Percentiles rank a stretch among this genome's conserved stretches.
phyloP scores from a whole-genome alignment of 2,888 invertebrate genomes.

The Agrilus mali region DNA sequence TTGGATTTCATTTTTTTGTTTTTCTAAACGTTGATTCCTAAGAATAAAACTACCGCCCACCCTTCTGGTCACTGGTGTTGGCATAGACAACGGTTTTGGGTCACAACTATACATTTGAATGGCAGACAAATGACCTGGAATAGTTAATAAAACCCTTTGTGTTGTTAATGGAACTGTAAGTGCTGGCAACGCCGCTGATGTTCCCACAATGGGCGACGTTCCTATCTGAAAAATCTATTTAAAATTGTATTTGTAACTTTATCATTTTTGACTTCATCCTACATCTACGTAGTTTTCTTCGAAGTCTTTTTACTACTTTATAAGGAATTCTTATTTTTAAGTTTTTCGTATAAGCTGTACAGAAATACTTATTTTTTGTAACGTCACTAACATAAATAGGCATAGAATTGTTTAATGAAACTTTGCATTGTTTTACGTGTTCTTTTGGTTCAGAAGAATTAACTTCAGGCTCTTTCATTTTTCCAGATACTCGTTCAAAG shows the following conservation, averaged over 20 bases:
- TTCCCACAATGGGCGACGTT: slow-evolving; percentile 19
- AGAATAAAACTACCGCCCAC: slow-evolving; percentile 44
- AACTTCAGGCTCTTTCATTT: too few species aligned
- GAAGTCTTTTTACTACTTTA: too few species aligned
- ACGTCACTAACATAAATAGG: too few species aligned
- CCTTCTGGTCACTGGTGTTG: slow-evolving; percentile 44
- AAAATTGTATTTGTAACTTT: not conserved
- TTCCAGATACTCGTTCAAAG: too few species aligned
- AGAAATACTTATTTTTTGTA: too few species aligned
- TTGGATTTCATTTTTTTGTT: slow-evolving; percentile 28
- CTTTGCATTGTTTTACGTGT: too few species aligned
- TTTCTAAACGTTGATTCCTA: slow-evolving; percentile 31
- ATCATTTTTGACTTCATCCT: too few species aligned
- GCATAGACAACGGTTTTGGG: slow-evolving; percentile 46
- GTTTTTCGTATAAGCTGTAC: too few species aligned
- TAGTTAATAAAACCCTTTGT: slow-evolving; percentile 23
- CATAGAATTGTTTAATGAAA: too few species aligned
- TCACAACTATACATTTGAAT: slow-evolving; percentile 37
- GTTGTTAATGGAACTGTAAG: slow-evolving; percentile 21
- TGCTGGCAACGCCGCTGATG: slow-evolving; percentile 23
- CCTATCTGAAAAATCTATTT: slow-evolving; percentile 23
- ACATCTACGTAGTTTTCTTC: too few species aligned
- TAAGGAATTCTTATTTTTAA: too few species aligned
- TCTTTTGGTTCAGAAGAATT: too few species aligned
- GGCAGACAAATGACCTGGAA: slow-evolving; percentile 20